Percentiles rank a stretch among this genome's conserved stretches.
Evolutionary conservation across 2,113 vertebrate species (phyloP).

Genomic region (Tiliqua scincoides): DNA sequence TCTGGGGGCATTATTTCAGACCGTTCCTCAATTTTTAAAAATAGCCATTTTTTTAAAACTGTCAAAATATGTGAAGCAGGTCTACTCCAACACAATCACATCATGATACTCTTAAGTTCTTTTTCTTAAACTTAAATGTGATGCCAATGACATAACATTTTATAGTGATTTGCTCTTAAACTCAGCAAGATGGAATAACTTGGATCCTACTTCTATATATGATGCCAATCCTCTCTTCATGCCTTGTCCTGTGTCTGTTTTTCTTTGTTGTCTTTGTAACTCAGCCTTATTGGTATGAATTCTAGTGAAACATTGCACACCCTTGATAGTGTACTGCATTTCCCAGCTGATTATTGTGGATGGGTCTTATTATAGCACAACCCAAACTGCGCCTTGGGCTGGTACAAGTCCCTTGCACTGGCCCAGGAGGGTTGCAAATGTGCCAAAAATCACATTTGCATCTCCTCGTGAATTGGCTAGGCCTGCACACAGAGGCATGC

Average conservation of each 20-base stretch:
- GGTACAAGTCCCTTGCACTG: too few species aligned
- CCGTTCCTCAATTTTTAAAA: background rate
- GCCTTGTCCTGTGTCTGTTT: background rate
- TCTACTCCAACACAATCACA: background rate
- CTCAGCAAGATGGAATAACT: background rate
- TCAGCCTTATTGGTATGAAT: background rate
- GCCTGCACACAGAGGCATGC: too few species aligned
- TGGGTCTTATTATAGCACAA: background rate
- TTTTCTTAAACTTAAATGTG: background rate
- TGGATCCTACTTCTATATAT: background rate
- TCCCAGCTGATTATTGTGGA: background rate
- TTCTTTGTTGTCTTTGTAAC: background rate
- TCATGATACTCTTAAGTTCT: slow-evolving; percentile 2
- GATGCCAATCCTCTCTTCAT: background rate
- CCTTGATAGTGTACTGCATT: background rate
- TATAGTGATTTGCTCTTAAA: slow-evolving; percentile 1
- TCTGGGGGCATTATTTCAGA: too few species aligned
- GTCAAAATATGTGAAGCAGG: background rate
- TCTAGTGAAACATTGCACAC: background rate
- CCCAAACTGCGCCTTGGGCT: too few species aligned
- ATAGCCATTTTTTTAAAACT: background rate
- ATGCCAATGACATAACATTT: background rate
- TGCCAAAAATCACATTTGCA: too few species aligned
- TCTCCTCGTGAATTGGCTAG: too few species aligned
- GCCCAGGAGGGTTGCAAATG: too few species aligned